These are phyloP conservation scores for Drosophila suzukii DNA, from an alignment of 1,140 invertebrate genomes.

Conservation along the genomic window DNA sequence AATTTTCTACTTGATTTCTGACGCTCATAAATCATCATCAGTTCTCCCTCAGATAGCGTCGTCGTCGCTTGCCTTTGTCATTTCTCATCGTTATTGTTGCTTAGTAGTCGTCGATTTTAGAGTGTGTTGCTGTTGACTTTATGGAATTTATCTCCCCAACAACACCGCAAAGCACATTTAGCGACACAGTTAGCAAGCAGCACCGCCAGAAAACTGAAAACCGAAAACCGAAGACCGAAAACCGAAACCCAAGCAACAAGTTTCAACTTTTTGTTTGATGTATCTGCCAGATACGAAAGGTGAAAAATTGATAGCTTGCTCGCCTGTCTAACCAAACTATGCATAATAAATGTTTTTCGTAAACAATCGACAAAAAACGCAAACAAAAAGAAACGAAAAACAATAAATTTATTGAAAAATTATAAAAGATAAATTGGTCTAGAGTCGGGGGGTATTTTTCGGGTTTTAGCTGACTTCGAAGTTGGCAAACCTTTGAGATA, in stretches of 20 bases:
- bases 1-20: slow-evolving; percentile 83
- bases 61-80: slow-evolving; percentile 45
- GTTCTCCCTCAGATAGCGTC: slow-evolving; percentile 74
- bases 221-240: not conserved
- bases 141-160: slow-evolving; percentile 69
- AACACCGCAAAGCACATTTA: slow-evolving; percentile 58
- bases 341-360: slow-evolving; percentile 79
- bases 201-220: slow-evolving; percentile 11
- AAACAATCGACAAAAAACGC: slow-evolving; percentile 56
- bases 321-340: slow-evolving; percentile 75
- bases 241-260: slow-evolving; percentile 33
- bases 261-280: slow-evolving; percentile 68
- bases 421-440: slow-evolving; percentile 50
- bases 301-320: slow-evolving; percentile 79
- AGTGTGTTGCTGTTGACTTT: slow-evolving; percentile 52
- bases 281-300: slow-evolving; percentile 73
- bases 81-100: slow-evolving; percentile 51
- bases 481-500: slow-evolving; percentile 16
- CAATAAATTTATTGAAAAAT: slow-evolving; percentile 70
- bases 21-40: slow-evolving; percentile 83
- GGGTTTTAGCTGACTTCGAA: not conserved
- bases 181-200: slow-evolving; percentile 75
- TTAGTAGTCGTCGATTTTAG: slow-evolving; percentile 69
- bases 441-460: slow-evolving; percentile 10
- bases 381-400: slow-evolving; percentile 42